Evolutionary conservation across 2,888 invertebrate genomes (phyloP), one percentile per base, ranked within the genome.

Genomic region (Stenotaenia linearis): DNA sequence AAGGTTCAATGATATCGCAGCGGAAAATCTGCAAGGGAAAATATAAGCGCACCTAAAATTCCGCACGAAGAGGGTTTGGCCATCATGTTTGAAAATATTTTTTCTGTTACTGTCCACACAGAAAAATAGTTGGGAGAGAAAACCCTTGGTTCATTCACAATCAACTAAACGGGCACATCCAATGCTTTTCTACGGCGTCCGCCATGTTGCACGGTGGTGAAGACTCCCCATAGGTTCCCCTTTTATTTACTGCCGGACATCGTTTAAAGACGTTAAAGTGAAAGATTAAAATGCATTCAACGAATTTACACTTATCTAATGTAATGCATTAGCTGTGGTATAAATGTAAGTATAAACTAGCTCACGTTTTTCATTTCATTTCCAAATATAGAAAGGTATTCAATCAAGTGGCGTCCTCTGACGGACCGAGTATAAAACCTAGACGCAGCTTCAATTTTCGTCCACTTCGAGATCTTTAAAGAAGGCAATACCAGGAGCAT

Each of bases 191-290:
- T 61, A 61, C 25, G 61, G 28, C 12, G 25, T 61, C 61, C 61
- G 61, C 61, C 61, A 61, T 61, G 61, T 61, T 61, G 61, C 61
- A 25, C 61, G 61, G 61, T 61, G 25, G 61, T 61, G 61, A 61
- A 61, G 61, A 61, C 61, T 25, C 61, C 61, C 61, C 25, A 61
- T 25, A 12, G 61, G 12, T 61, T 23, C 61, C 25, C 25, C 61
- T 61, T 61, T 61, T 61, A 61, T 61, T 61, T 61, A 25, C 61
- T 9, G 28, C 25, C 10, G 25, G 61, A 23, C 25, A 25, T 1
- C 5, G 5, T 61, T 56, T 61, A 9, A 61, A 61, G 6, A 9
- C 2, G 23, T 2, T 25, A 61, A 25, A 61, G 0, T 4, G 2
- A 25, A 28, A 61, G 61, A 61, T 25, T 61, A 61, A 61, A 28